A percentile compares a stretch with the other conserved stretches of the same genome.
Evolutionary conservation across 2,113 vertebrate genomes (phyloP).

Genomic region (Elachura formosa): DNA sequence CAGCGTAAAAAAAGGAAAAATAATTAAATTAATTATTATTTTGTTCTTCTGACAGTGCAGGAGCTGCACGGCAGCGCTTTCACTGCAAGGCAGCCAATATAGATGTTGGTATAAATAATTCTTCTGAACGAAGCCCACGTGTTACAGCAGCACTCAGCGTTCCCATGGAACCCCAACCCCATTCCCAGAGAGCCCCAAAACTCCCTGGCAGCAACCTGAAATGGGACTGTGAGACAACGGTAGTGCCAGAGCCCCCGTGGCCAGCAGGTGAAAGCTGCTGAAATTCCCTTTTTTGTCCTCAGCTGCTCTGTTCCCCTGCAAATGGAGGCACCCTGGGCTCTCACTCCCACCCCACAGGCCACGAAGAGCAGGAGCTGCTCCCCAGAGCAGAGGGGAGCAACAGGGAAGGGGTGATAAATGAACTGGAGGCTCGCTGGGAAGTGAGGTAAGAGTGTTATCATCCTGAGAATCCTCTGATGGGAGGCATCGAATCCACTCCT

Average conservation of each 20-base stretch:
- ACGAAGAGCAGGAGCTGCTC: not conserved
- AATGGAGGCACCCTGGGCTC: slow-evolving; percentile 9
- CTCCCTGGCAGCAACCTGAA: not conserved
- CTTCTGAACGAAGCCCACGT: not conserved
- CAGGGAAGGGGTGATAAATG: not conserved
- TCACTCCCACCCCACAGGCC: not conserved
- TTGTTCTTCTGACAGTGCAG: not conserved
- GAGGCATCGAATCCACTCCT: not conserved
- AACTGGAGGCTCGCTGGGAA: not conserved
- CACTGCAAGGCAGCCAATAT: not conserved
- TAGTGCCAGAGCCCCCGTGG: not conserved
- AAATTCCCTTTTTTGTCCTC: not conserved
- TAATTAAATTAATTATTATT: accelerated
- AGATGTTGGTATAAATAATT: slow-evolving; percentile 24
- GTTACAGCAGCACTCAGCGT: not conserved
- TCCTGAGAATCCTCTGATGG: slow-evolving; percentile 10
- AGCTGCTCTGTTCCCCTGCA: not conserved
- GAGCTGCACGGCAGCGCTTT: not conserved
- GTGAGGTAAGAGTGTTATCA: slow-evolving; percentile 11
- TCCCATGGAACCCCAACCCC: not conserved
- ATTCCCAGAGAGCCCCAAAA: not conserved
- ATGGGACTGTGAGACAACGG: not conserved
- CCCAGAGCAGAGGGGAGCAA: not conserved
- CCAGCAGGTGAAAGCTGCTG: not conserved
- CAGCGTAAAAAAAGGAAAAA: accelerated